Percentiles rank a stretch among this genome's conserved stretches.
phyloP scores from a whole-genome alignment of 1,140 invertebrate species.

The Bombus picipes region DNA sequence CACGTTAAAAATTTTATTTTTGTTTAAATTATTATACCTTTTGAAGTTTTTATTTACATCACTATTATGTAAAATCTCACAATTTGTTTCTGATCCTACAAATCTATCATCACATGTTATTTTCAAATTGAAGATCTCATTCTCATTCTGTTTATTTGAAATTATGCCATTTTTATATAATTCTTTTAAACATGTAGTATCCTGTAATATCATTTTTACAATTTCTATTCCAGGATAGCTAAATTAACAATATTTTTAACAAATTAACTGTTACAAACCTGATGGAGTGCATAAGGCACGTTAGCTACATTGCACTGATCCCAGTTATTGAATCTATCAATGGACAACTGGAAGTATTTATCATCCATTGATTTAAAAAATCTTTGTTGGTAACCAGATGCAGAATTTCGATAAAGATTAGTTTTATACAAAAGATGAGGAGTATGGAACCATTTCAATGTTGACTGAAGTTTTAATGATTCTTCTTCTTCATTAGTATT shows the following conservation, averaged over 20 bases:
- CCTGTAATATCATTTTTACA: slow-evolving; percentile 9
- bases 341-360: slow-evolving; percentile 54
- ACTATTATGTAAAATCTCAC: neutral
- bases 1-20: slow-evolving; percentile 31
- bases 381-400: slow-evolving; percentile 15
- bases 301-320: slow-evolving; percentile 33
- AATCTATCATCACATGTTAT: neutral
- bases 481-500: slow-evolving; percentile 38
- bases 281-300: slow-evolving; percentile 29
- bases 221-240: neutral
- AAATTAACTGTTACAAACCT: slow-evolving; percentile 47
- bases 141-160: slow-evolving; percentile 19
- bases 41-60: slow-evolving; percentile 18
- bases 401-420: slow-evolving; percentile 24
- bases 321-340: slow-evolving; percentile 41
- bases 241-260: neutral
- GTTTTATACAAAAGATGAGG: slow-evolving; percentile 28
- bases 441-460: slow-evolving; percentile 36
- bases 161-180: neutral
- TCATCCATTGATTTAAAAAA: slow-evolving; percentile 44
- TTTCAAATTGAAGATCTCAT: slow-evolving; percentile 8
- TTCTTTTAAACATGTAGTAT: slow-evolving; percentile 14
- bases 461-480: slow-evolving; percentile 26
- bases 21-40: slow-evolving; percentile 15
- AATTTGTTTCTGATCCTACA: slow-evolving; percentile 19